Evolutionary conservation across 1,140 invertebrate species (phyloP).

Genomic region (Pseudomyrmex concolor): DNA sequence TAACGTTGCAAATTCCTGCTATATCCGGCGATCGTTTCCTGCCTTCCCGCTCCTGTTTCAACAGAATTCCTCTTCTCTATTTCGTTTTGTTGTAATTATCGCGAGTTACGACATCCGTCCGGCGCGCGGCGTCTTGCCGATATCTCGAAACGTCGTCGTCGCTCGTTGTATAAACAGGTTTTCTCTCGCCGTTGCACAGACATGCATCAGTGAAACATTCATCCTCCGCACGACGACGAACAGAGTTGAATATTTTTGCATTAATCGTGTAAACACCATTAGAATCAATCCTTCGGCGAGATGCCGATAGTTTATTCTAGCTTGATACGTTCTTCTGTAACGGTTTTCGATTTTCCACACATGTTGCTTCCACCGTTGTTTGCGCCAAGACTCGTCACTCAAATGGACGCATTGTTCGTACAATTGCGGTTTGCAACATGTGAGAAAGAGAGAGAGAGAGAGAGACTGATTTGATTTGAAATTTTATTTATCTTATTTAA

Average conservation of each 20-base stretch:
- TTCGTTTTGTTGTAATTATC: conserved; percentile 31
- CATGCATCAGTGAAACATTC: conserved; percentile 4
- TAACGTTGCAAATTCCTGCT: conserved; percentile 12
- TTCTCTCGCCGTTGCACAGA: too few species aligned
- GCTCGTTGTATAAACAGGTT: conserved; percentile 9
- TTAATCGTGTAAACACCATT: conserved; percentile 16
- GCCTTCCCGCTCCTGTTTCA: not conserved
- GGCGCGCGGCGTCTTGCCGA: not conserved
- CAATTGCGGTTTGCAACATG: not conserved
- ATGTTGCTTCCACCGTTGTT: not conserved
- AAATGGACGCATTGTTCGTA: conserved; percentile 28
- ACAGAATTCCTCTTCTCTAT: not conserved
- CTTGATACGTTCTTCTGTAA: conserved; percentile 1
- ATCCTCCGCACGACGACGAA: not conserved
- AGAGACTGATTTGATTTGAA: conserved; percentile 9
- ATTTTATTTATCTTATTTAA: not conserved
- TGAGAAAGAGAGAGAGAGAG: not conserved
- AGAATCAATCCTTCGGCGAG: not conserved
- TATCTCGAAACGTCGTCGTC: not conserved
- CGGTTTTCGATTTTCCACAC: conserved; percentile 38
- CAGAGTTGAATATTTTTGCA: not conserved
- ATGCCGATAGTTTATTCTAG: not conserved
- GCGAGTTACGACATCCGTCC: conserved; percentile 34
- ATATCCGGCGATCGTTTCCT: conserved; percentile 36
- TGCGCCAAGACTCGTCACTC: not conserved